Conservation (phyloP, 2,888 invertebrate genomes). For the Aphelenchoides bicaudatus region DNA sequence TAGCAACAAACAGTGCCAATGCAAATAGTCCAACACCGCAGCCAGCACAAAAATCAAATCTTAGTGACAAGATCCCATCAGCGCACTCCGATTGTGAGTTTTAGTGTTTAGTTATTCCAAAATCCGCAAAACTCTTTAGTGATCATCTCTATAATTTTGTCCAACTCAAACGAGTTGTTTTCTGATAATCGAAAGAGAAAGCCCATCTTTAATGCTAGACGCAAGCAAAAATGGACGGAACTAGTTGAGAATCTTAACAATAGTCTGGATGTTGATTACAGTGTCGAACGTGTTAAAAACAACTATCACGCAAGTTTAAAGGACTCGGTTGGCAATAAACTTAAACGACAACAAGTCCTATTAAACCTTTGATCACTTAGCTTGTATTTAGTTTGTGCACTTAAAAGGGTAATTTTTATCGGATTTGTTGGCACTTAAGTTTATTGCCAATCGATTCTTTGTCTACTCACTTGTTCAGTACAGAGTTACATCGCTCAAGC, state of each 20-base stretch:
- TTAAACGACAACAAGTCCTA: too few species aligned
- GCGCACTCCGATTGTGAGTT: slow-evolving; percentile 17
- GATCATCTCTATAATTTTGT: slow-evolving; percentile 10
- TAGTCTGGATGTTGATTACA: slow-evolving; percentile 4
- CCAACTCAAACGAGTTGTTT: slow-evolving; percentile 10
- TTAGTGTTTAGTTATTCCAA: too few species aligned
- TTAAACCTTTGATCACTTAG: too few species aligned
- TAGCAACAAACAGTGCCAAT: not conserved
- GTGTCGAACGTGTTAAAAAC: slow-evolving; percentile 15
- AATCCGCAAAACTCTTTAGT: too few species aligned
- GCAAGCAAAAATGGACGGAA: slow-evolving; percentile 16
- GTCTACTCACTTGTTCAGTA: too few species aligned
- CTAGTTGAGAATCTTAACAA: slow-evolving; percentile 16
- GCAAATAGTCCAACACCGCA: not conserved
- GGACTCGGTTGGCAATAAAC: too few species aligned
- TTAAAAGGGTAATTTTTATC: not conserved
- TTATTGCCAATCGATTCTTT: too few species aligned
- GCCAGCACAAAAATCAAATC: not conserved
- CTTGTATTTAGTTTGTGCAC: too few species aligned
- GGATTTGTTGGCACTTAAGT: not conserved
- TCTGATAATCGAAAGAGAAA: slow-evolving; percentile 18
- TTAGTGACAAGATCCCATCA: slow-evolving; percentile 18
- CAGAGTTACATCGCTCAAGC: slow-evolving; percentile 17
- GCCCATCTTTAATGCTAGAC: slow-evolving; percentile 18
- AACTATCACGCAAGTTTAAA: too few species aligned